phyloP scores from a whole-genome alignment of 2,113 vertebrate genomes.

The Tachuris rubrigastra region DNA sequence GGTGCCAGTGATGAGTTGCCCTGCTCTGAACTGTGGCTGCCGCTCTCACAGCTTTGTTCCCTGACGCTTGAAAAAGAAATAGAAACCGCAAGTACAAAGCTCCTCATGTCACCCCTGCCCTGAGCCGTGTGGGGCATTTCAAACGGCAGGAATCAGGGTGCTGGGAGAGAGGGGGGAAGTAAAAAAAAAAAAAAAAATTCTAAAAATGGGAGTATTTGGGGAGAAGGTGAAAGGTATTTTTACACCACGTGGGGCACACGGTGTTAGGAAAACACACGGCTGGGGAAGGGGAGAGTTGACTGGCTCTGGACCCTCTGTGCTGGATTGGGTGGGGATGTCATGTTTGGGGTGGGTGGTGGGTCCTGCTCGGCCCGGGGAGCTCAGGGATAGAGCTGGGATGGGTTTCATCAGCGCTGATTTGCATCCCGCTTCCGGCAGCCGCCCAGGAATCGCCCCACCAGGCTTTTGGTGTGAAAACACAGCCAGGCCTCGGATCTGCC shows the following conservation, averaged over 20 bases:
- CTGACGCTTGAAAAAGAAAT: neutral
- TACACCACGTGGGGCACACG: neutral
- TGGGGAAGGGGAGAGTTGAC: neutral
- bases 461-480: neutral
- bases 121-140: fast-evolving
- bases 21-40: neutral
- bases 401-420: neutral
- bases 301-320: fast-evolving
- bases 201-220: neutral
- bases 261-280: fast-evolving
- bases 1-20: fast-evolving
- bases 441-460: fast-evolving
- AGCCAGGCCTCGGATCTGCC: neutral
- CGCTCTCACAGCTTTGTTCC: neutral
- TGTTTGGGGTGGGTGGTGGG: fast-evolving
- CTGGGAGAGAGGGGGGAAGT: fast-evolving
- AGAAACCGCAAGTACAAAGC: neutral
- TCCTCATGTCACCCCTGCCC: neutral
- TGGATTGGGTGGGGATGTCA: neutral
- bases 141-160: neutral
- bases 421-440: neutral
- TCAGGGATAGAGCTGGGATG: neutral
- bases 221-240: neutral
- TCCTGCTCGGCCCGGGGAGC: fast-evolving
- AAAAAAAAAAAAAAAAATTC: neutral